Conservation (phyloP, 2,888 invertebrate species). For the Dioctria linearis region DNA sequence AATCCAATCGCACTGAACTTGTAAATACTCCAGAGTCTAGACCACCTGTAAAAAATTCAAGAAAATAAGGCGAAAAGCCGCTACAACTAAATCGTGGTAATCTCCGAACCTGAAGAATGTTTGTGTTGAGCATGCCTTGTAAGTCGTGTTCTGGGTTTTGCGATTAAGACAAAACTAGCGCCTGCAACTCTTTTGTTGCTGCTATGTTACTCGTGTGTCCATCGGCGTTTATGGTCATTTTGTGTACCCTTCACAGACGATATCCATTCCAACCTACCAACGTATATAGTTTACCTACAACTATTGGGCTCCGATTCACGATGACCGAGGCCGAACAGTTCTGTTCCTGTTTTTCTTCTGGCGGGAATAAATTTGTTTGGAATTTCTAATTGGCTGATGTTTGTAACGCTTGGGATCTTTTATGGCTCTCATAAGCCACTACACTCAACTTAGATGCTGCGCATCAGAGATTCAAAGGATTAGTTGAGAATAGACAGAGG, state of each 20-base stretch:
- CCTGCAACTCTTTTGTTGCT: conserved; percentile 45
- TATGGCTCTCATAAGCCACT: conserved; percentile 31
- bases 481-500: conserved; percentile 25
- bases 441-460: no score
- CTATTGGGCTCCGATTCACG: conserved; percentile 14
- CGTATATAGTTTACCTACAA: background rate
- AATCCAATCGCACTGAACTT: conserved; percentile 37
- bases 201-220: conserved; percentile 49
- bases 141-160: conserved; percentile 54
- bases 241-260: conserved; percentile 31
- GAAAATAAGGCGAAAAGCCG: conserved; percentile 42
- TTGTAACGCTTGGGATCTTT: conserved; percentile 40
- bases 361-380: conserved; percentile 52
- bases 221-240: conserved; percentile 49
- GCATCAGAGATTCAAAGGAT: background rate
- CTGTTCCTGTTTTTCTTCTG: conserved; percentile 48
- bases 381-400: conserved; percentile 52
- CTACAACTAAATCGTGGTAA: conserved; percentile 53
- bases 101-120: conserved; percentile 54
- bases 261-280: background rate
- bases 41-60: conserved; percentile 43
- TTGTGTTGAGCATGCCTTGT: conserved; percentile 37
- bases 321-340: background rate
- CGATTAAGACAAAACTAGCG: conserved; percentile 58
- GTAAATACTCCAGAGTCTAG: conserved; percentile 2